These are phyloP conservation scores for Phrynocephalus vlangalii DNA, from an alignment of 2,797 vertebrate species.

Conservation along the genomic window DNA sequence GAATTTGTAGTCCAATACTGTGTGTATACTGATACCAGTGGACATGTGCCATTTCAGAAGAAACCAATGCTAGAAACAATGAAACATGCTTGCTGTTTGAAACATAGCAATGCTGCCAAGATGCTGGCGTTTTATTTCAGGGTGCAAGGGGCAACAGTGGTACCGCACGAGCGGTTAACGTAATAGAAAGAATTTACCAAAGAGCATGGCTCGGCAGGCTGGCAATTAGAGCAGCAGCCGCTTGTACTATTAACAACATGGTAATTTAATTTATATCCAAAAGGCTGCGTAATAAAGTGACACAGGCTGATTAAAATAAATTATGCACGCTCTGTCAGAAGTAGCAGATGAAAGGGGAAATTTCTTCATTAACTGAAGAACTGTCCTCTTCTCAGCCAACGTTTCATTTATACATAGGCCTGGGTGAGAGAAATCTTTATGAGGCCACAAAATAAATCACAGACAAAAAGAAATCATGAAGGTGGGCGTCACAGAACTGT, in stretches of 20 bases:
- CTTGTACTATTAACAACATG: neutral
- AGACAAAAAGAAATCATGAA: too few relatives aligned
- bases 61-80: neutral
- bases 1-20: too few relatives aligned
- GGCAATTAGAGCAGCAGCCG: neutral
- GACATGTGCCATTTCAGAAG: neutral
- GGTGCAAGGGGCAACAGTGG: neutral
- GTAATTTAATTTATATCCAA: conserved; percentile 5
- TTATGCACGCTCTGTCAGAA: neutral
- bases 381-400: neutral
- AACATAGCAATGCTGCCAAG: neutral
- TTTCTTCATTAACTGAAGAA: neutral
- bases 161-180: neutral
- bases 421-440: neutral
- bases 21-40: too few relatives aligned
- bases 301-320: conserved; percentile 23
- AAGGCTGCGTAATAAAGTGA: conserved; percentile 26
- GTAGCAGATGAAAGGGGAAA: neutral
- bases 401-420: neutral
- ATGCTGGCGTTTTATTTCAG: too few relatives aligned
- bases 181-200: neutral
- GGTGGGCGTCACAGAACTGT: too few relatives aligned
- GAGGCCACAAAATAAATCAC: too few relatives aligned
- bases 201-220: neutral
- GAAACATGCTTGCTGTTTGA: neutral